Base-by-base conservation (phyloP, 2,888 invertebrate genomes). In the Achlya flavicornis region DNA sequence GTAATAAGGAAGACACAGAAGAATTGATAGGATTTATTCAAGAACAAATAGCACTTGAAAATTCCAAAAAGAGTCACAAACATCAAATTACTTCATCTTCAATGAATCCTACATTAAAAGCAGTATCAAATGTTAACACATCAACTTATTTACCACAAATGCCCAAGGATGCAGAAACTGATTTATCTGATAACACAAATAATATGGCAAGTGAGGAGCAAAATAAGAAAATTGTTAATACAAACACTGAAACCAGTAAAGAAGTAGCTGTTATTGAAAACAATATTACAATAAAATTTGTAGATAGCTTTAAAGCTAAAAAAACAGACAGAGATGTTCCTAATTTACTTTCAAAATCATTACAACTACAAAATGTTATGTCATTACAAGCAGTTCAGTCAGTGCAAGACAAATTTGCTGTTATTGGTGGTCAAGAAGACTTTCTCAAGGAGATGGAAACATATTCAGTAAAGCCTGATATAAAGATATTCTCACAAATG, bases 401-500 rank as follows among this genome's bases (percentile, higher is more conserved):
- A 61, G 86, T 95, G 1, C 94, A 95, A 78, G 96, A 97, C 75
- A 95, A 96, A 73, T 94, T 98, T 79, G 89, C 97, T 35, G 89
- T 98, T 35, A 88, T 98, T 48, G 99, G 99, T 19, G 98, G 98
- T 0, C 89, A 95, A 53, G 94, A 94, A 0, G 97, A 96, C n/a
- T 95, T 98, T 77, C 82, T 99, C 1, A 88, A 95, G 61, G 95
- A 96, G 82, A 98, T 99, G 98, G 86, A 94, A 66, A 81, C 84
- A 0, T 94, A 96, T 76, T 88, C 94, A 10, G 95, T 97, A 0
- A 91, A 91, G 16, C 98, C 98, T 2, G 95, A 97, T 86, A 94
- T 97, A 14, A 97, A 97, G 90, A 97, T 97, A 10, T 95, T 97
- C 73, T 96, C 97, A 7, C 95, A 96, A 80, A 93, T 99, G 75